These are phyloP conservation scores for Atta colombica DNA, from an alignment of 1,140 invertebrate genomes.

Conservation along the genomic window DNA sequence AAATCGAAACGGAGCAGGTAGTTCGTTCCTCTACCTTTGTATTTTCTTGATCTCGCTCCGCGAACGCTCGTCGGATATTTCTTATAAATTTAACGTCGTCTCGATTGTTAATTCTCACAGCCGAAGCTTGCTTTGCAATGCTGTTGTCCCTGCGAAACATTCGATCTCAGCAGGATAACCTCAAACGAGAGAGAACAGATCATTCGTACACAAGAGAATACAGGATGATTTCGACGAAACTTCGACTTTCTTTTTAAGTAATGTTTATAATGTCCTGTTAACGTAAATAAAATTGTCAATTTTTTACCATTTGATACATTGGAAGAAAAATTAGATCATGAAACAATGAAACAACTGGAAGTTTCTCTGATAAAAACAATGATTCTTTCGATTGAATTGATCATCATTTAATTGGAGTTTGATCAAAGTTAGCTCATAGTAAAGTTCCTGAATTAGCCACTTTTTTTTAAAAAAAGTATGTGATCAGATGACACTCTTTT, in stretches of 20 bases:
- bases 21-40: constrained; percentile 8
- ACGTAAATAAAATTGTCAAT: background rate
- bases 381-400: background rate
- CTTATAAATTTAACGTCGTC: background rate
- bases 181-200: constrained; percentile 29
- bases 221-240: background rate
- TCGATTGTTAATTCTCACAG: background rate
- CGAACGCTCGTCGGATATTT: background rate
- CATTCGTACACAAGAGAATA: background rate
- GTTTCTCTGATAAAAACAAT: background rate
- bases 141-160: background rate
- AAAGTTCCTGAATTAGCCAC: no score
- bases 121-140: background rate
- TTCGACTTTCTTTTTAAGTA: background rate
- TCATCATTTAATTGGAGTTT: background rate
- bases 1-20: constrained; percentile 88
- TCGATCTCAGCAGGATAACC: constrained; percentile 41
- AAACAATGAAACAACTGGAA: background rate
- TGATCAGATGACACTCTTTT: background rate
- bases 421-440: background rate
- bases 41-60: constrained; percentile 1
- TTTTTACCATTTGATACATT: background rate
- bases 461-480: background rate
- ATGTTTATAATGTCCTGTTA: background rate
- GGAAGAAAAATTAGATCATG: background rate